Base-by-base conservation (phyloP, 2,888 invertebrate species). In the Campoletis raptor region DNA sequence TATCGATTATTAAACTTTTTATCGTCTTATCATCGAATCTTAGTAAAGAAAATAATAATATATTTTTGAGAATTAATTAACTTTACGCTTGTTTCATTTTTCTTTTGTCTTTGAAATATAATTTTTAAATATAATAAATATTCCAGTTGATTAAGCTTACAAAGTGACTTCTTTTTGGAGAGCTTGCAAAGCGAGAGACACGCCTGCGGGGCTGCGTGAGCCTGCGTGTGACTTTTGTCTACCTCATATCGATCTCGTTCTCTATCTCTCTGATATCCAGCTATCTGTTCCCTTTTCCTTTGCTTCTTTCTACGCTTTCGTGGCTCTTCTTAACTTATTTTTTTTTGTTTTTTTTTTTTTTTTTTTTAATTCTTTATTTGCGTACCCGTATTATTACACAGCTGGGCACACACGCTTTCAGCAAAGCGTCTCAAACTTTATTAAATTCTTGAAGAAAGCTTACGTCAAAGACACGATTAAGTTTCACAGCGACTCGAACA, bases 191-290 rank as follows among this genome's bases (percentile, higher is more conserved):
- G 36, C 48, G 30, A 12, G 54, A 69, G 77, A 81, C 69, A 86
- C 83, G 86, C 83, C 77, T 81, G 40, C 61, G 42, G 24, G 36
- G 18, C 61, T 54, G 81, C 81, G 86, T 81, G 83, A 81, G 81
- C 48, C 86, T 83, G 86, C 86, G 86, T 86, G 77, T 78, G 81
- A 78, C 73, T 81, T 83, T 81, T 73, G 52, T 48, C 40, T 64
- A 61, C 52, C 77, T 73, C 18, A 42, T 81, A 86, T 86, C 86
- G 86, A 86, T 83, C 81, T 73, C 67, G 45, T 64, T 73, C 54
- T 54, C 61, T 45, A 52, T 18, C 78, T 74, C 78, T 81, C 36
- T 21, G n/a, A 57, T 24, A 18, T 40, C 10, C 78, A 48, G 57
- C 67, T 30, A 36, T 40, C 52, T 21, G n/a, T 48, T 21, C 24